These are phyloP conservation scores for Lapara coniferarum DNA, from an alignment of 2,888 invertebrate genomes.

Conservation along the genomic window DNA sequence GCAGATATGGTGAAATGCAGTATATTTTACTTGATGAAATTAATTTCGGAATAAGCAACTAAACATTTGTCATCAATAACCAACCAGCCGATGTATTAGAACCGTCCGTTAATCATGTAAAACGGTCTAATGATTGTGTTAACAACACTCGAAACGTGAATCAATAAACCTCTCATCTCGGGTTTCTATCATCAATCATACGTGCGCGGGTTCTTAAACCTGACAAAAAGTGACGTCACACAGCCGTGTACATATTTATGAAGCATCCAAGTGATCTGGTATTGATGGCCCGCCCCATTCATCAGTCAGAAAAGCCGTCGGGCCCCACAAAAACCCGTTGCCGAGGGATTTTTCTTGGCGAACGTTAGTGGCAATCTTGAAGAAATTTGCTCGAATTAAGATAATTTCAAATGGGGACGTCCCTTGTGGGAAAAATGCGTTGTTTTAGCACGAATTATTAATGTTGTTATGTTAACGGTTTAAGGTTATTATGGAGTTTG, in stretches of 20 bases:
- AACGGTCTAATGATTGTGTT: constrained; percentile 43
- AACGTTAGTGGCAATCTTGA: constrained; percentile 41
- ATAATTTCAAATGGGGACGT: constrained; percentile 29
- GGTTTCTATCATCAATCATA: constrained; percentile 62
- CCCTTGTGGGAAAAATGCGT: constrained; percentile 16
- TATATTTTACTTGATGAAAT: not conserved
- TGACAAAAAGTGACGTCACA: constrained; percentile 74
- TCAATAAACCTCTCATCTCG: constrained; percentile 65
- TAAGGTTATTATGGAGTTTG: constrained; percentile 26
- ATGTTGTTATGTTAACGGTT: constrained; percentile 31
- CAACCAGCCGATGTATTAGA: not conserved
- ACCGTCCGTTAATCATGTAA: not conserved
- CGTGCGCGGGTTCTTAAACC: constrained; percentile 54
- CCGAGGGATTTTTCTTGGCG: constrained; percentile 49
- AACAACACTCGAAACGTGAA: constrained; percentile 61
- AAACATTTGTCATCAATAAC: not conserved
- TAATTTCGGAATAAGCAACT: too few relatives aligned
- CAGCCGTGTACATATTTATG: constrained; percentile 79
- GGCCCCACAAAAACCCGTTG: constrained; percentile 52
- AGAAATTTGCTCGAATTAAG: constrained; percentile 34
- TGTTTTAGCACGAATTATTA: constrained; percentile 9
- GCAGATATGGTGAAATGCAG: not conserved
- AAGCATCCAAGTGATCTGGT: constrained; percentile 74
- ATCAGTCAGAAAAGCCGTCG: constrained; percentile 60
- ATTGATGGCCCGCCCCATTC: constrained; percentile 72